Evolutionary conservation across 2,888 invertebrate species (phyloP), one percentile per base, ranked within the genome.

Genomic region (Nowickia ferox): DNA sequence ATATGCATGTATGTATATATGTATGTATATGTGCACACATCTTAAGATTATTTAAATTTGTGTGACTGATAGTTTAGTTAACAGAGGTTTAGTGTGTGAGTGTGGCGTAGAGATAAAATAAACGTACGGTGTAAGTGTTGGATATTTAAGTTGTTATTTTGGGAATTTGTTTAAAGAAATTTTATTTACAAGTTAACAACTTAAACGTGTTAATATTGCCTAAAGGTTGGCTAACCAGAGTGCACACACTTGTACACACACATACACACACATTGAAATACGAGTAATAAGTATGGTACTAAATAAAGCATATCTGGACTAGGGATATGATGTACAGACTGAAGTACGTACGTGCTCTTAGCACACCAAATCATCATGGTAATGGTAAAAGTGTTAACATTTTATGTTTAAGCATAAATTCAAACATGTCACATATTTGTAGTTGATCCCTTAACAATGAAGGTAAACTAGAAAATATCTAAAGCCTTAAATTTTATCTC

Each of bases 161-260:
- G 66, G 83, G 72, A 84, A 74, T 78, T 84, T 77, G 66, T 74
- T 78, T 72, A 72, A 77, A 51, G 66, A 65, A 57, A 59, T 51
- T 77, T 77, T 75, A 69, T 86, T 82, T 78, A 44, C 79, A 83
- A 79, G 75, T 86, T 79, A 86, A 86, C 79, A 83, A 76, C 66
- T 76, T 72, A 61, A 79, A 86, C 66, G 79, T 86, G 82, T 75
- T 79, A 86, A 83, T 76, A 83, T 76, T 30, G 46, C 83, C 83
- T 68, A 76, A 76, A 83, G 71, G 78, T 55, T 30, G 44, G 48
- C 48, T 38, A 66, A 66, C 61, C 51, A 65, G 46, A 79, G 17
- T 17, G 38, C n/a, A 65, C 44, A 42, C 10, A 42, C 42, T 38
- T 2, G 19, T n/a, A 48, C 2, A 55, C 42, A 57, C 17, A 1